Evolutionary conservation across 2,113 vertebrate species (phyloP).

Genomic region (Thryonomys swinderianus): DNA sequence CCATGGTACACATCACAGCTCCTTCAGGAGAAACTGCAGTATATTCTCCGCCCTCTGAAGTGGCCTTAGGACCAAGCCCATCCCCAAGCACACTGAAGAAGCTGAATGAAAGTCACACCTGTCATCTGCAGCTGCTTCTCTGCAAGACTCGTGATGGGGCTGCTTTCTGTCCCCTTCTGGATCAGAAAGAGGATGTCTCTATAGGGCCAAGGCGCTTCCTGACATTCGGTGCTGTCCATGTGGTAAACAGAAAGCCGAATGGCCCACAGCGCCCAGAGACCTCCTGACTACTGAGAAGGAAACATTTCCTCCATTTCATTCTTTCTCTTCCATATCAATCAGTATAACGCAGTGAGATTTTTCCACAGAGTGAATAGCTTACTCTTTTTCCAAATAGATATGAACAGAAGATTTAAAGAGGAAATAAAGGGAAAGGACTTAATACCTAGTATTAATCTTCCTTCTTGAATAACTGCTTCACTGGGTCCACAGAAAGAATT

Average conservation of each 20-base stretch:
- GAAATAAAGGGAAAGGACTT: background rate
- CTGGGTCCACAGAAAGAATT: background rate
- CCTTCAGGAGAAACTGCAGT: background rate
- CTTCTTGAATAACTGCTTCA: slow-evolving; percentile 27
- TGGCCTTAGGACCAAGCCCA: background rate
- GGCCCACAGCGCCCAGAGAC: background rate
- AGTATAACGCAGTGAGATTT: background rate
- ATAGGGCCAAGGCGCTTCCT: background rate
- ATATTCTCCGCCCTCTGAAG: background rate
- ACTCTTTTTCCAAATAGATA: background rate
- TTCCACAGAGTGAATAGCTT: background rate
- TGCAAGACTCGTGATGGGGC: background rate
- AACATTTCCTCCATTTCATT: background rate
- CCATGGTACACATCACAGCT: background rate
- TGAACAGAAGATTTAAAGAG: background rate
- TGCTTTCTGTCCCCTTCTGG: background rate
- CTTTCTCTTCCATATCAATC: background rate
- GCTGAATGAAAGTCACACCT: background rate
- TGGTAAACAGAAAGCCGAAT: background rate
- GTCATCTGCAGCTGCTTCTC: slow-evolving; percentile 3
- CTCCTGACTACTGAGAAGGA: background rate
- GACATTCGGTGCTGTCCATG: background rate
- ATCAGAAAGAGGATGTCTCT: slow-evolving; percentile 2
- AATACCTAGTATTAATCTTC: background rate
- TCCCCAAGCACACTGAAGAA: background rate